These are phyloP conservation scores for Sycophaga agraensis DNA, from an alignment of 1,140 invertebrate genomes.

Conservation along the genomic window DNA sequence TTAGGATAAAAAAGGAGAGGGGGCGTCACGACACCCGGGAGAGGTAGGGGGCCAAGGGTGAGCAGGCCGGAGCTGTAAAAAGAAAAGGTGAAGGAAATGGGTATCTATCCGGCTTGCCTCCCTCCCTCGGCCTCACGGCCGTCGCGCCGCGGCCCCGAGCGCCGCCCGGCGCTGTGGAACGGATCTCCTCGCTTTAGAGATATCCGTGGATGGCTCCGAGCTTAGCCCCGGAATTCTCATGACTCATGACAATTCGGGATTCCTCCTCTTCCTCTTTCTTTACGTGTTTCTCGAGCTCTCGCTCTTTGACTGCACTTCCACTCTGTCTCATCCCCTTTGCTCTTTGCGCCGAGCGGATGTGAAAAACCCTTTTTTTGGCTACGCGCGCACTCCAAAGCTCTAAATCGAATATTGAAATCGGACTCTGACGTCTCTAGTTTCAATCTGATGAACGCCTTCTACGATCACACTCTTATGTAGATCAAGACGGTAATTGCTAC, in stretches of 20 bases:
- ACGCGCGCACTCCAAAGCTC: too few relatives aligned
- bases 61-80: constrained; percentile 17
- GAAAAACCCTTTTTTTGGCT: too few relatives aligned
- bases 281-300: neutral
- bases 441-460: too few relatives aligned
- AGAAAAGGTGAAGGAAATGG: constrained; percentile 25
- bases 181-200: constrained; percentile 8
- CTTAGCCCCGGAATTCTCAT: constrained; percentile 31
- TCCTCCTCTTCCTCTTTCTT: constrained; percentile 15
- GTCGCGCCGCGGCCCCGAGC: neutral
- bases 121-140: neutral
- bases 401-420: too few relatives aligned
- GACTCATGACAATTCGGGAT: constrained; percentile 34
- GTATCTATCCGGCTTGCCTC: neutral
- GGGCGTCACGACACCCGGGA: neutral
- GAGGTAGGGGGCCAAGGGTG: neutral
- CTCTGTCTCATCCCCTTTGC: neutral
- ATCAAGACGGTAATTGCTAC: too few relatives aligned
- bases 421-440: too few relatives aligned
- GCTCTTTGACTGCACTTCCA: neutral
- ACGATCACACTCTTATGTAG: too few relatives aligned
- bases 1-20: constrained; percentile 22
- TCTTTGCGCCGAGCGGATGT: neutral
- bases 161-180: neutral
- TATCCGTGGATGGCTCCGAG: constrained; percentile 8